phyloP scores from a whole-genome alignment of 2,113 vertebrate species.

The Chloropsis hardwickii region DNA sequence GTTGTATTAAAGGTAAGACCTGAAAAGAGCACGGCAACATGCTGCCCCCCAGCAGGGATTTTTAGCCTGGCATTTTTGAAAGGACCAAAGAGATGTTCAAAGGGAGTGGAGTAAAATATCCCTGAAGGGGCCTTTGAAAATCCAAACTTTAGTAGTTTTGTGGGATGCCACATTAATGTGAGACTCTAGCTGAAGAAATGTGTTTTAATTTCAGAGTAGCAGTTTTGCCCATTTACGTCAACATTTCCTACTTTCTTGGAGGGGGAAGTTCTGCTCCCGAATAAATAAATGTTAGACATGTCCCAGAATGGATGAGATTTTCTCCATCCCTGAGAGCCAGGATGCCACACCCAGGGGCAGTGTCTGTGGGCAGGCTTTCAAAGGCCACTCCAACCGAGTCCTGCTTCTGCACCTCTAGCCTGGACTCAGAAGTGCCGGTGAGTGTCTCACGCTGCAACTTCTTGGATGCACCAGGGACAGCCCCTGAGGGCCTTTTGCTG shows the following conservation, averaged over 20 bases:
- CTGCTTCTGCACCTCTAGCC: neutral
- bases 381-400: neutral
- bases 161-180: neutral
- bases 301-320: neutral
- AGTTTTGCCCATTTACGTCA: neutral
- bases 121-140: neutral
- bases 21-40: neutral
- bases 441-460: fast-evolving
- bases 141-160: neutral
- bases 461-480: neutral
- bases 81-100: slow-evolving; percentile 20
- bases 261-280: neutral
- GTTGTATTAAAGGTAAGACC: slow-evolving; percentile 6
- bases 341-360: neutral
- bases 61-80: slow-evolving; percentile 13
- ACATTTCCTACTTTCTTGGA: slow-evolving; percentile 9
- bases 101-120: neutral
- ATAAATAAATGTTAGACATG: neutral
- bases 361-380: neutral
- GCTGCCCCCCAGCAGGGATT: slow-evolving; percentile 33
- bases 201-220: neutral
- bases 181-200: neutral
- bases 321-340: neutral
- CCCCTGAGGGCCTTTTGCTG: neutral
- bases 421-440: neutral